Evolutionary conservation across 2,113 vertebrate genomes (phyloP).

Genomic region (Macheiramphus alcinus): DNA sequence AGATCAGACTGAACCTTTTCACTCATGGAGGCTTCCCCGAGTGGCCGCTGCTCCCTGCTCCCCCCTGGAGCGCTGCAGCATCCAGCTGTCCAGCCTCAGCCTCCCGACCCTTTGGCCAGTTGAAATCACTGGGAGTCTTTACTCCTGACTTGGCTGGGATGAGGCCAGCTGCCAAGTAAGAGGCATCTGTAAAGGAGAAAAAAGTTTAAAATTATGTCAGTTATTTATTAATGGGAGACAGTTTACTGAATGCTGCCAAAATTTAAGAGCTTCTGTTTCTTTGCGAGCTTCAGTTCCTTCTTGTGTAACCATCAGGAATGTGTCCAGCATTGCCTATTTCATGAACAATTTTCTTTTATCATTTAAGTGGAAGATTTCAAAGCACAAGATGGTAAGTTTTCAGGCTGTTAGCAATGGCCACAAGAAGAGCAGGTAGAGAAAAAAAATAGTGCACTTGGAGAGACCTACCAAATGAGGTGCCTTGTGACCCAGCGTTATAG

Average conservation of each 20-base stretch:
- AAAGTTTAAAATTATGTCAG: slow-evolving; percentile 13
- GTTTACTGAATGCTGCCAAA: slow-evolving; percentile 34
- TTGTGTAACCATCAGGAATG: slow-evolving; percentile 21
- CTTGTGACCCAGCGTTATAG: not conserved
- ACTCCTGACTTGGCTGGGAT: not conserved
- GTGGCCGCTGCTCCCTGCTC: not conserved
- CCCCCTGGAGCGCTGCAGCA: not conserved
- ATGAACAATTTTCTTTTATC: not conserved
- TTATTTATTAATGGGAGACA: slow-evolving; percentile 30
- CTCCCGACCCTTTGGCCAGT: not conserved
- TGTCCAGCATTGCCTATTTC: not conserved
- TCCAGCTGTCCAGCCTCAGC: not conserved
- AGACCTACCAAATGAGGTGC: not conserved
- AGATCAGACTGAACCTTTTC: not conserved
- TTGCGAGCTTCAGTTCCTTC: not conserved
- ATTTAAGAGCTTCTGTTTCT: slow-evolving; percentile 39
- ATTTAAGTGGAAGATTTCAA: not conserved
- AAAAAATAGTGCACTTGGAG: not conserved
- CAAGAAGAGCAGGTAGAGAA: not conserved
- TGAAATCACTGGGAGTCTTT: not conserved
- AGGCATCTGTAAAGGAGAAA: slow-evolving; percentile 5
- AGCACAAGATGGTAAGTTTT: not conserved
- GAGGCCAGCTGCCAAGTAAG: slow-evolving; percentile 5
- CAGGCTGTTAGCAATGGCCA: not conserved
- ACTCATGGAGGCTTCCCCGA: not conserved